phyloP scores from a whole-genome alignment of 1,140 invertebrate genomes.

The Melitaea cinxia region DNA sequence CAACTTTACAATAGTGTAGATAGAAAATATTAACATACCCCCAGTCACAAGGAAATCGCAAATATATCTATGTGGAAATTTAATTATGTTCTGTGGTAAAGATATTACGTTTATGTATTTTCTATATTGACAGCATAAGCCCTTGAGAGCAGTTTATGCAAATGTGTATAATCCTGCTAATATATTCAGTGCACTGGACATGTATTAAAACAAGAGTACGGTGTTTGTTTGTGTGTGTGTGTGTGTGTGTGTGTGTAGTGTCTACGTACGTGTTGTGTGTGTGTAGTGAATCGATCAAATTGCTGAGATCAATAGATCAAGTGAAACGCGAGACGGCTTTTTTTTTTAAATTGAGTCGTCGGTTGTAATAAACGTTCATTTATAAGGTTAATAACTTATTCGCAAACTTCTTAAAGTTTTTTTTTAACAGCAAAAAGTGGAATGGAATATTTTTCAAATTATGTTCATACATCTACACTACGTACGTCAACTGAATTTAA shows the following conservation, averaged over 20 bases:
- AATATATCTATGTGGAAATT: not conserved
- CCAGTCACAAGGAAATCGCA: not conserved
- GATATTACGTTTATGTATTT: not conserved
- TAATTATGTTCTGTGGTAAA: not conserved
- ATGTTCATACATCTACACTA: too few species aligned
- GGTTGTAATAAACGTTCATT: not conserved
- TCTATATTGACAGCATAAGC: not conserved
- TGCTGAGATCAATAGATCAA: conserved; percentile 15
- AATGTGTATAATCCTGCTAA: not conserved
- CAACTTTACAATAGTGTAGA: too few species aligned
- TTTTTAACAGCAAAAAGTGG: too few species aligned
- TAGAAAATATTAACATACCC: too few species aligned
- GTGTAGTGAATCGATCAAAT: not conserved
- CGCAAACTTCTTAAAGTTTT: not conserved
- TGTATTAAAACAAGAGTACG: not conserved
- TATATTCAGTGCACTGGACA: not conserved
- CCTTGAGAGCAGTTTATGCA: conserved; percentile 7
- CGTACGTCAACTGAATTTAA: too few species aligned
- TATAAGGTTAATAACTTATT: not conserved
- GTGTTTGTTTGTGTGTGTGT: too few species aligned
- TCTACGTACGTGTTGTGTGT: too few species aligned
- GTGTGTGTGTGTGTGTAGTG: too few species aligned
- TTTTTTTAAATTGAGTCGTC: not conserved
- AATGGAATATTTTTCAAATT: too few species aligned
- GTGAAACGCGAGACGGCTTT: conserved; percentile 4